Base-by-base conservation (phyloP, 1,140 invertebrate species). In the Eueides isabella region DNA sequence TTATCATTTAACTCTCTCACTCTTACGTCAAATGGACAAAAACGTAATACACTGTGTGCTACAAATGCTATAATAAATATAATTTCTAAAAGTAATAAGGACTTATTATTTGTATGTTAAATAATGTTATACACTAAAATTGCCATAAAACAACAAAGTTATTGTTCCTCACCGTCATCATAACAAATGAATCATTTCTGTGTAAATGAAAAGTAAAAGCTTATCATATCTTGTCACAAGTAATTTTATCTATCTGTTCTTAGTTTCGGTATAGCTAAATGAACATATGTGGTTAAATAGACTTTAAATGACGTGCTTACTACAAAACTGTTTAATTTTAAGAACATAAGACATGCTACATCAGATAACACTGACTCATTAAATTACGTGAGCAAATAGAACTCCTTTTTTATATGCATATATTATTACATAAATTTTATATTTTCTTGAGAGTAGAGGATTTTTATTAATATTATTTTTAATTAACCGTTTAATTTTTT, bases 311-410 rank as follows among this genome's bases (percentile, higher is more conserved):
- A 55, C 48, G 48, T 55, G 48, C n/a, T 55, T 55, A 55, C 41
- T 23, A 55, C 3, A 12, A 44, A 55, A 55, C 19, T 55, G 19
- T 55, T 55, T 19, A 19, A 55, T 23, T 55, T 55, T 55, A 55
- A 55, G 48, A 55, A 55, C 48, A 23, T 55, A 55, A 55, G 48
- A 55, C 19, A 55, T 23, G 48, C 26, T 55, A 55, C 26, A 23
- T 55, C 48, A 55, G 48, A 55, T 55, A 55, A 55, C 48, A 55
- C 48, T 55, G 48, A 55, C 48, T 55, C 48, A 55, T 55, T 55
- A 9, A 26, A 55, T 55, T 55, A 55, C 48, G 48, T 26, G 23
- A 55, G 9, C 48, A 26, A n/a, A 55, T 55, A 55, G 48, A 55
- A 55, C 48, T 26, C 19, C 19, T 55, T 38, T 44, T 44, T 23